Evolutionary conservation across 2,888 invertebrate genomes (phyloP), one percentile per base, ranked within the genome.

Genomic region (Drosophila suboccidentalis): DNA sequence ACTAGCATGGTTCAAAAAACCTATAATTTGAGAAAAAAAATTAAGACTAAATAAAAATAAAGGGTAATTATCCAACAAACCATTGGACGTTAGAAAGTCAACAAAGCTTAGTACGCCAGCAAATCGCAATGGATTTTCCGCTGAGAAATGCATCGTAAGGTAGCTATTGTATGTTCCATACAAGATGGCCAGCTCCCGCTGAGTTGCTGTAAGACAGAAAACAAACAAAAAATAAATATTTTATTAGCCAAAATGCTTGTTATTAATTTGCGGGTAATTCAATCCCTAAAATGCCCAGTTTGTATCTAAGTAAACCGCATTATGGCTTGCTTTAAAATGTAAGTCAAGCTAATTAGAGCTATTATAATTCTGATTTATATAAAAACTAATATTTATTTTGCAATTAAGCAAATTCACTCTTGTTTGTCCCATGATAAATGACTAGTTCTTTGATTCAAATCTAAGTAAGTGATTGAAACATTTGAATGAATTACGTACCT

Each of bases 51-150:
- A 39, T 10, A 19, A 10, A 34, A 9, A 19, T 1, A 49, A 51
- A 51, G n/a, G 11, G 4, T 5, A 0, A 47, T 41, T 1, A 47
- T 41, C 1, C 15, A 10, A 81, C 73, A 50, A 38, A 89, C 89
- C 88, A 54, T 82, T 81, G 1, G 64, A 29, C 11, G 83, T 82
- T 19, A 87, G 59, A 46, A 79, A 88, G 51, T 75, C 69, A 0
- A 84, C 73, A 41, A 84, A 77, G 39, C 69, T 74, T 2, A 88
- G 61, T 8, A 72, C 75, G 8, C 66, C 64, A 17, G 54, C 15
- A 32, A 89, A 66, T 11, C 82, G 75, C 13, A 73, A 15, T 8
- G 84, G 81, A 54, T 84, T 77, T 11, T 58, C 60, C 15, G 77
- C 72, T 3, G 62, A 57, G 46, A 82, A 88, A 58, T 71, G 63